These are phyloP conservation scores for Andricus grossulariae DNA, from an alignment of 1,140 invertebrate genomes.

Conservation along the genomic window DNA sequence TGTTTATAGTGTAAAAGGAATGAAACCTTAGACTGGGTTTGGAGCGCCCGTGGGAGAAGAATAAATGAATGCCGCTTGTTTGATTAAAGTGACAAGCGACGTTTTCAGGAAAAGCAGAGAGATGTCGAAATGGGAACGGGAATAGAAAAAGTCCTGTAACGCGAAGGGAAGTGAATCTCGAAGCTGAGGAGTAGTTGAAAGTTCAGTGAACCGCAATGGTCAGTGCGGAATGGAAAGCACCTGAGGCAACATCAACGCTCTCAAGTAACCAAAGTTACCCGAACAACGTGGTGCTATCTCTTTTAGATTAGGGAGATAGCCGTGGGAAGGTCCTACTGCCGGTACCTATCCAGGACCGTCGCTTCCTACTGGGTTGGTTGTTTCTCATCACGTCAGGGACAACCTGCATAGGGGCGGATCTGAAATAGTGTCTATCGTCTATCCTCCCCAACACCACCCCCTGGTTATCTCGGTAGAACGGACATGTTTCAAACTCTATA, in stretches of 20 bases:
- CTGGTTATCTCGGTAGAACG: constrained; percentile 51
- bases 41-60: too few relatives aligned
- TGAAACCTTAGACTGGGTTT: too few relatives aligned
- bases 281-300: constrained; percentile 17
- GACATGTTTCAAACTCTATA: constrained; percentile 62
- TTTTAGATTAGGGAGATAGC: constrained; percentile 45
- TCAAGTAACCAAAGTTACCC: constrained; percentile 26
- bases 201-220: constrained; percentile 30
- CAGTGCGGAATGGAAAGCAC: constrained; percentile 14
- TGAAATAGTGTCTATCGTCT: constrained; percentile 35
- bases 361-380: constrained; percentile 20
- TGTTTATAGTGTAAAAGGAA: too few relatives aligned
- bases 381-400: constrained; percentile 49
- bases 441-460: constrained; percentile 48
- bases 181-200: neutral
- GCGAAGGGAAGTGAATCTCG: constrained; percentile 13
- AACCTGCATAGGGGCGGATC: constrained; percentile 49
- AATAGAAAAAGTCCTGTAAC: neutral
- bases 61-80: neutral
- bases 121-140: neutral
- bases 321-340: constrained; percentile 65
- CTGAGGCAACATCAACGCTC: constrained; percentile 25
- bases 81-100: constrained; percentile 9
- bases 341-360: constrained; percentile 54
- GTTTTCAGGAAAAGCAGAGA: neutral